These are phyloP conservation scores for Poeciliopsis paucimaculata DNA, from an alignment of 2,797 vertebrate genomes.

Conservation along the genomic window DNA sequence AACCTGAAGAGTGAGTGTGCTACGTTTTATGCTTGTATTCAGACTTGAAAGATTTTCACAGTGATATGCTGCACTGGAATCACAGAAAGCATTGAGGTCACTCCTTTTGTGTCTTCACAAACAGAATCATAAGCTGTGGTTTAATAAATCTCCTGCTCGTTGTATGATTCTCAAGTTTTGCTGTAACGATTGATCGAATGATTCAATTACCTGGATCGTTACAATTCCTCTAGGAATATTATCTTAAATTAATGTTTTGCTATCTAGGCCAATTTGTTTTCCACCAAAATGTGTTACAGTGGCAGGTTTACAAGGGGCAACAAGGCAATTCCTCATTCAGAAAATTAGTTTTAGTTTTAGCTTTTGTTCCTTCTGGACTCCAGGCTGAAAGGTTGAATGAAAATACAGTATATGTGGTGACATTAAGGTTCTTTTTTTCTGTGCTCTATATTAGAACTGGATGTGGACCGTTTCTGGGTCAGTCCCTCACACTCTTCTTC, in stretches of 20 bases:
- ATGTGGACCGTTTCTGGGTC: background rate
- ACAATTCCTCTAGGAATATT: too few species aligned
- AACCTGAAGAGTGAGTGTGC: too few species aligned
- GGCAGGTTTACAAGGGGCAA: background rate
- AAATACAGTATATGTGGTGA: background rate
- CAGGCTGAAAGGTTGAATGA: background rate
- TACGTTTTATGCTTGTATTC: too few species aligned
- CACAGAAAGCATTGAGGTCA: background rate
- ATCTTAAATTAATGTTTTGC: too few species aligned
- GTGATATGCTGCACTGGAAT: too few species aligned
- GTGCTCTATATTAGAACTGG: background rate
- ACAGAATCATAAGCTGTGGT: background rate
- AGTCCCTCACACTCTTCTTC: background rate
- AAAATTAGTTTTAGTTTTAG: background rate
- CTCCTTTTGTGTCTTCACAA: background rate
- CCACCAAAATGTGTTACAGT: too few species aligned
- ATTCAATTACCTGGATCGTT: too few species aligned
- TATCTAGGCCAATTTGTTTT: background rate
- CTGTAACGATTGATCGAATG: background rate
- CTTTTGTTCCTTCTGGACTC: background rate
- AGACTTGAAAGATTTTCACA: too few species aligned
- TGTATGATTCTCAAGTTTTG: background rate
- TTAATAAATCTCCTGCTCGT: background rate
- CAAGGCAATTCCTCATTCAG: background rate
- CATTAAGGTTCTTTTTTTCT: background rate